Conservation (phyloP, 2,888 invertebrate species). For the Stegana nigrithorax region DNA sequence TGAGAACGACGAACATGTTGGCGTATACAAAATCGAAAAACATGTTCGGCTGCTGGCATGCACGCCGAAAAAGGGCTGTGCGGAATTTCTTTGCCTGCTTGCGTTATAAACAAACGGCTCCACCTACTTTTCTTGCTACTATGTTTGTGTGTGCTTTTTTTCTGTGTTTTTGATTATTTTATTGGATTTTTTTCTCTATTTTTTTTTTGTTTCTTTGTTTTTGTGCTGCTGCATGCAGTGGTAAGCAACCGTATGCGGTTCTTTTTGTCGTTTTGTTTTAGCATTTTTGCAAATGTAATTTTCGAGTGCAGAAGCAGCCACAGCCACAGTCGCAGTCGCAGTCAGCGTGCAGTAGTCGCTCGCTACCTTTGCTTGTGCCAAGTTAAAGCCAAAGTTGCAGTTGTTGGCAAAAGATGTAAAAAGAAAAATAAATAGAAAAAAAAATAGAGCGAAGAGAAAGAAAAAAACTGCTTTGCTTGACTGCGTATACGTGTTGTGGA, state of each 20-base stretch:
- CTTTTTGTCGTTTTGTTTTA: not conserved
- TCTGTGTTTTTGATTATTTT: no score
- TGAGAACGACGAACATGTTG: not conserved
- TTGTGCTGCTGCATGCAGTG: no score
- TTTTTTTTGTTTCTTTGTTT: not conserved
- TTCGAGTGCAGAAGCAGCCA: not conserved
- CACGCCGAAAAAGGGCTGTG: no score
- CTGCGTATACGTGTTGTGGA: no score
- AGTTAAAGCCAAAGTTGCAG: no score
- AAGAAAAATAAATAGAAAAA: no score
- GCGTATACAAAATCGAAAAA: slow-evolving; percentile 10
- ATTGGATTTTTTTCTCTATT: not conserved
- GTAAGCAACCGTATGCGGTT: no score
- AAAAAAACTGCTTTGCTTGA: no score
- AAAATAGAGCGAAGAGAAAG: not conserved
- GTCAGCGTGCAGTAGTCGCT: no score
- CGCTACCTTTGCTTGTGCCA: no score
- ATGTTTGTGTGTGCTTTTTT: not conserved
- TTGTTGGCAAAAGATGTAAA: no score
- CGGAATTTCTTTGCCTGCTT: not conserved
- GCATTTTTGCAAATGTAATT: slow-evolving; percentile 4
- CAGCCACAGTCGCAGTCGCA: no score
- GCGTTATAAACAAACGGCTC: not conserved
- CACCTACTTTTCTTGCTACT: not conserved
- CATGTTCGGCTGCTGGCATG: not conserved